Conservation (phyloP, 2,113 vertebrate genomes). For the Papio anubis region DNA sequence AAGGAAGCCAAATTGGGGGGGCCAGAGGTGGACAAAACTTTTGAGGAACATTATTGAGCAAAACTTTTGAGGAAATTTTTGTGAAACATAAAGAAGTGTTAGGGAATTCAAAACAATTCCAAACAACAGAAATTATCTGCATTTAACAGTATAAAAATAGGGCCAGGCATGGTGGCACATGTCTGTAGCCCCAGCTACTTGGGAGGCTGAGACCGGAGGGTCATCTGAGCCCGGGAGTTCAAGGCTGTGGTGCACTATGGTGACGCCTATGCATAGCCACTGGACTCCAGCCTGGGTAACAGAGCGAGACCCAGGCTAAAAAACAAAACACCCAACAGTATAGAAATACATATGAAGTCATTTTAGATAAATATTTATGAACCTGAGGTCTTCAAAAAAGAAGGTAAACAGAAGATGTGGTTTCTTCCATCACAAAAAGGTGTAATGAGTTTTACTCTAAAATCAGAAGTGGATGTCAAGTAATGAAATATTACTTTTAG, state of each 20-base stretch:
- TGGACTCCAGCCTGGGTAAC: neutral
- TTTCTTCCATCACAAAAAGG: neutral
- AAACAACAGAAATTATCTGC: slow-evolving; percentile 14
- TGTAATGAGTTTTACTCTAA: neutral
- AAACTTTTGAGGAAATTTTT: neutral
- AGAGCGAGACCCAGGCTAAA: neutral
- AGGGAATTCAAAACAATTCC: slow-evolving; percentile 20
- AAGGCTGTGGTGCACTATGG: neutral
- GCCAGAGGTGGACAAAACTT: neutral
- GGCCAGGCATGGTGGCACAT: neutral
- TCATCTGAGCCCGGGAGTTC: neutral
- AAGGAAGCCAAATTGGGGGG: neutral
- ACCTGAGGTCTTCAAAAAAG: neutral
- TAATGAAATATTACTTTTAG: slow-evolving; percentile 11
- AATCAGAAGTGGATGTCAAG: neutral
- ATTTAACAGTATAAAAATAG: neutral
- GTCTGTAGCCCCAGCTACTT: neutral
- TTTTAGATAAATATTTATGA: neutral
- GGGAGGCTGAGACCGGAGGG: neutral
- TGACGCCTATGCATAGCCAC: neutral
- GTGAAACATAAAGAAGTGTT: neutral
- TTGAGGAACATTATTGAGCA: neutral
- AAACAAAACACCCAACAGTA: neutral
- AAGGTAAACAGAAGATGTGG: neutral
- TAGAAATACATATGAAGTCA: neutral